A percentile compares a stretch with the other conserved stretches of the same genome.
phyloP scores from a whole-genome alignment of 2,888 invertebrate genomes.

The Melinopterus prodromus region DNA sequence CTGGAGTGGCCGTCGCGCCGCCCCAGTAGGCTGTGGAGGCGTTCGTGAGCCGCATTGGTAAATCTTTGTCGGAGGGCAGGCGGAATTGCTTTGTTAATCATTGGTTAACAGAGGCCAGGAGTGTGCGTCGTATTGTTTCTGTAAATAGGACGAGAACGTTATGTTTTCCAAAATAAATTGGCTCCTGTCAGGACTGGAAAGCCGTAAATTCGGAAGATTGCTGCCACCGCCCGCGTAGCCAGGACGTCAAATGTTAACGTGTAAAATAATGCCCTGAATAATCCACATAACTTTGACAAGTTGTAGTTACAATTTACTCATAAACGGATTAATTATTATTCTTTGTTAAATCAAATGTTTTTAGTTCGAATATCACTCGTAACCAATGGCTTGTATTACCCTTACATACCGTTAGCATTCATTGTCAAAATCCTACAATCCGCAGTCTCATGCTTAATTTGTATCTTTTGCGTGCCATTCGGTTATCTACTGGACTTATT shows the following conservation, averaged over 20 bases:
- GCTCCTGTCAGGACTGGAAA: neutral
- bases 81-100: constrained; percentile 4
- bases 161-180: neutral
- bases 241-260: neutral
- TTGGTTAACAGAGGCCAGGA: neutral
- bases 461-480: too few species aligned
- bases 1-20: neutral
- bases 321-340: neutral
- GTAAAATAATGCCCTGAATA: neutral
- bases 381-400: too few species aligned
- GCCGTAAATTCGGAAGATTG: neutral
- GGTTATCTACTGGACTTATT: too few species aligned
- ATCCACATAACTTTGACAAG: neutral
- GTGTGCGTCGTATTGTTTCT: neutral
- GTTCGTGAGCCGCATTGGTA: constrained; percentile 4
- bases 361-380: too few species aligned
- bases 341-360: neutral
- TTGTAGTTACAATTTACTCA: neutral
- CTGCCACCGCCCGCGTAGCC: neutral
- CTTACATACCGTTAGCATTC: too few species aligned
- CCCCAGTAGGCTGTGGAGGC: neutral
- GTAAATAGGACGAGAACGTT: neutral
- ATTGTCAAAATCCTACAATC: too few species aligned
- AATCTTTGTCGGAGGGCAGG: neutral
- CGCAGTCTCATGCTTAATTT: too few species aligned